Conservation (phyloP, 2,888 invertebrate genomes). For the Abrostola triplasia region DNA sequence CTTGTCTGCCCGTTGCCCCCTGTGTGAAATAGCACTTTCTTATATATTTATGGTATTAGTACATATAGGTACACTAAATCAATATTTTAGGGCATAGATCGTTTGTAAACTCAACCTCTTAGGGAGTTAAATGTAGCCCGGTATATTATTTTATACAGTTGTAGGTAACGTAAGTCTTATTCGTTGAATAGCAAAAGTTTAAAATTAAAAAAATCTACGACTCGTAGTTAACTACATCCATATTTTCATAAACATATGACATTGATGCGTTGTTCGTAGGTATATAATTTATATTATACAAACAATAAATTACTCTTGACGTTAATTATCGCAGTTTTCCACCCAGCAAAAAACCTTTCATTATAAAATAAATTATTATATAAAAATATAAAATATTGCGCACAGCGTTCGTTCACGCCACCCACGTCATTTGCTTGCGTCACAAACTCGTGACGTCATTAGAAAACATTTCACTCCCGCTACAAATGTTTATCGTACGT, state of each 20-base stretch:
- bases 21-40: too few relatives aligned
- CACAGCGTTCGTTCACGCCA: slow-evolving; percentile 16
- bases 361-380: slow-evolving; percentile 38
- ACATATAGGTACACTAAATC: too few relatives aligned
- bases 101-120: too few relatives aligned
- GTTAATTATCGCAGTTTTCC: slow-evolving; percentile 33
- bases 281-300: slow-evolving; percentile 36
- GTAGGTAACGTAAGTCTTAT: background rate
- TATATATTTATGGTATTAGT: too few relatives aligned
- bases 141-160: too few relatives aligned
- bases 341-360: slow-evolving; percentile 21
- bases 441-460: slow-evolving; percentile 44
- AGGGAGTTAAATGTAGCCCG: too few relatives aligned
- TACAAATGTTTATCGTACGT: slow-evolving; percentile 10
- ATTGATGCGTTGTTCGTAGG: slow-evolving; percentile 10
- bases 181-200: background rate
- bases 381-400: slow-evolving; percentile 11
- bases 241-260: slow-evolving; percentile 35
- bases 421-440: slow-evolving; percentile 36
- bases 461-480: slow-evolving; percentile 23
- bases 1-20: too few relatives aligned
- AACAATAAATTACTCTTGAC: slow-evolving; percentile 37
- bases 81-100: too few relatives aligned
- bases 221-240: background rate
- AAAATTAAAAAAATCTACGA: background rate